phyloP scores from a whole-genome alignment of 2,113 vertebrate species.

The Anarhynchus alexandrinus region DNA sequence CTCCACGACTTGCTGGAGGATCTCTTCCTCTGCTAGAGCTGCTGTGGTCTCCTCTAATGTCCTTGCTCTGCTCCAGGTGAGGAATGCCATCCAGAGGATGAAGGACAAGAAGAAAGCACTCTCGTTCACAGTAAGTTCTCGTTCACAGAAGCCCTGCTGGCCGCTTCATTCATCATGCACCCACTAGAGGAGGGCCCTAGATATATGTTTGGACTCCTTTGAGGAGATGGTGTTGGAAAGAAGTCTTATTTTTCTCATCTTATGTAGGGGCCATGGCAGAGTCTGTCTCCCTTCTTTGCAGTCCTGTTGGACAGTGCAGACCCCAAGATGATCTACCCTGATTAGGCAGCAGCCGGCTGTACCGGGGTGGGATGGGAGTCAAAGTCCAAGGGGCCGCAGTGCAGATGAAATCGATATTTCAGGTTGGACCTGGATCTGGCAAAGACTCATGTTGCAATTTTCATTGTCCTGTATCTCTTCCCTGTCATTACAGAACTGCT shows the following conservation, averaged over 20 bases:
- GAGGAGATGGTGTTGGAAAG: not conserved
- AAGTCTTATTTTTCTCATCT: not conserved
- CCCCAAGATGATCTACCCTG: not conserved
- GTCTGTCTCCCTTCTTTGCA: not conserved
- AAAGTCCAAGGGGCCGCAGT: not conserved
- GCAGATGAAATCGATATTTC: not conserved
- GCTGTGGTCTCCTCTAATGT: not conserved
- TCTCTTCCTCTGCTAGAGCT: not conserved
- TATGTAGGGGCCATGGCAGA: not conserved
- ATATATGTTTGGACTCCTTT: not conserved
- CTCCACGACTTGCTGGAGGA: not conserved
- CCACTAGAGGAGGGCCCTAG: not conserved
- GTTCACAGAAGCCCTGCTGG: not conserved
- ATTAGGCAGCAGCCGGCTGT: not conserved
- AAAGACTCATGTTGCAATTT: fast-evolving
- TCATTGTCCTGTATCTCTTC: not conserved
- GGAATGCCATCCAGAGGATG: conserved; percentile 88
- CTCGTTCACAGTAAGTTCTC: conserved; percentile 80
- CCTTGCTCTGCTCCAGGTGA: conserved; percentile 76
- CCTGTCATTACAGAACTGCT: conserved; percentile 77
- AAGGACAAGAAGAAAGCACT: conserved; percentile 87
- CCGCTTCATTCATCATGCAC: not conserved
- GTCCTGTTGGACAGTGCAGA: not conserved
- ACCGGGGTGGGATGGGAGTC: not conserved
- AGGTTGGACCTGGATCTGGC: not conserved